A percentile compares a stretch with the other conserved stretches of the same genome.
Conservation (phyloP, 2,113 vertebrate species). For the Sisor rabdophorus region DNA sequence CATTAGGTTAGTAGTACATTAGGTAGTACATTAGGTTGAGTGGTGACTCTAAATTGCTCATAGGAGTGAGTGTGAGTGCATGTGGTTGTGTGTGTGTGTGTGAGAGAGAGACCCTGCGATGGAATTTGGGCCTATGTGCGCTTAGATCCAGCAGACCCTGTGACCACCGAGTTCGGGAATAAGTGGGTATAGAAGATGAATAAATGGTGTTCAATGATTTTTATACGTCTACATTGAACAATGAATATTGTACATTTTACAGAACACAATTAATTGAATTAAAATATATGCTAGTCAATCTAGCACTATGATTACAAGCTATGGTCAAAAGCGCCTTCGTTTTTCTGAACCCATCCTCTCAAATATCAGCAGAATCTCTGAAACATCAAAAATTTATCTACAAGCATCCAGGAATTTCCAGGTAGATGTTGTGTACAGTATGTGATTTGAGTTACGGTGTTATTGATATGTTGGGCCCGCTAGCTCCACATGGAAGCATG, state of each 20-base stretch:
- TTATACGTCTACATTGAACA: neutral
- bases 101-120: too few relatives aligned
- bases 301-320: too few relatives aligned
- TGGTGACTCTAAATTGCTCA: too few relatives aligned
- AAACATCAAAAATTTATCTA: neutral
- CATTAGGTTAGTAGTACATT: too few relatives aligned
- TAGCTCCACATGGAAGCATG: slow-evolving; percentile 29
- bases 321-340: neutral
- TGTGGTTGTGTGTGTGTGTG: too few relatives aligned
- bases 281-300: neutral
- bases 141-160: too few relatives aligned
- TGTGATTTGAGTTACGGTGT: slow-evolving; percentile 4
- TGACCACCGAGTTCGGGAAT: too few relatives aligned
- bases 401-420: neutral
- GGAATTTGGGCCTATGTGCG: too few relatives aligned
- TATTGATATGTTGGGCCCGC: slow-evolving; percentile 27
- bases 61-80: too few relatives aligned
- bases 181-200: neutral
- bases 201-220: neutral
- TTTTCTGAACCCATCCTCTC: too few relatives aligned
- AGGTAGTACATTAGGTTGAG: too few relatives aligned
- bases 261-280: neutral
- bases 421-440: neutral
- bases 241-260: neutral
- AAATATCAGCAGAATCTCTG: too few relatives aligned